Base-by-base conservation (phyloP, 2,797 vertebrate species). In the Gymnothorax javanicus region DNA sequence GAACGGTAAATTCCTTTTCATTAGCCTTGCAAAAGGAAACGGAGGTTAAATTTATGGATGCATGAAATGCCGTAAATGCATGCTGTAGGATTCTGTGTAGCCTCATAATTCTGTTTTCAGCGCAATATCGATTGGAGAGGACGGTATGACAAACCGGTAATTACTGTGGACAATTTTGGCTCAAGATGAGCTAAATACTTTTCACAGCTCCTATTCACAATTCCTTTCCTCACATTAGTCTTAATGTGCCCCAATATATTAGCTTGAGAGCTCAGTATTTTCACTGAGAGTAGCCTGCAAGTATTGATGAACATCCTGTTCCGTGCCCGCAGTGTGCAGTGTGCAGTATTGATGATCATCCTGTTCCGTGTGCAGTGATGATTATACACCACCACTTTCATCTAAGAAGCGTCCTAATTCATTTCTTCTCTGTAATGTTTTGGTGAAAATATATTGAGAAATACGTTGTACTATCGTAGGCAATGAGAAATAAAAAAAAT, bases 1-100 rank as follows among this genome's bases (percentile, higher is more conserved):
- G 92, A 0, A 56, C 50, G 92, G 94, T 93, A 94, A 91, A 94
- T 92, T 93, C 94, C 93, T 95, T 93, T 93, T 95, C 92, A 95
- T 96, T 95, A 95, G 92, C 92, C 92, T 75, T 91, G 87, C 75
- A 89, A 92, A 88, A 91, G 85, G 73, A 43, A 86, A 91, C 33
- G 33, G 87, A 79, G 88, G 90, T 88, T 75, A 54, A 89, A 89
- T 93, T 92, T 92, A 91, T 84, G 87, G 43, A 87, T 88, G 7
- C 86, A 91, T 27, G 82, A 89, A 43, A 87, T 92, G 90, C 87
- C 64, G 0, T 15, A 58, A 90, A 86, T 60, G 67, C 87, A 87
- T 59, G 20, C 60, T 82, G 91, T 88, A 84, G 87, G 86, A 33
- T 90, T 2, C 0, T 13, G 86, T 33, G 50, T 86, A 84, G 25